Percentiles rank a stretch among this genome's conserved stretches.
These are phyloP conservation scores for Cephalotes varians DNA, from an alignment of 2,888 invertebrate genomes.

Conservation along the genomic window DNA sequence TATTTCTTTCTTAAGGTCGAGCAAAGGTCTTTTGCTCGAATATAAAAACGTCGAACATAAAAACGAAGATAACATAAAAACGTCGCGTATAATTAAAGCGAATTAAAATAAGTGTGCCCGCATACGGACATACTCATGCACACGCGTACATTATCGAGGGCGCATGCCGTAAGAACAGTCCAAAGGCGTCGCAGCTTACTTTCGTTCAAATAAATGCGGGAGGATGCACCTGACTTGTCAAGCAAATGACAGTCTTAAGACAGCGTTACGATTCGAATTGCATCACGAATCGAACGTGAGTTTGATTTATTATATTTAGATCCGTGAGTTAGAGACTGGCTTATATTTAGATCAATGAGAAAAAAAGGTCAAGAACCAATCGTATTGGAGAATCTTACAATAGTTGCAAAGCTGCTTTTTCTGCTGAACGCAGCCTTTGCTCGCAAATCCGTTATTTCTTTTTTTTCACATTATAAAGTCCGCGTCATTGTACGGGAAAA, in stretches of 20 bases:
- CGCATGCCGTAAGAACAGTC: neutral
- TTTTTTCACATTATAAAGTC: neutral
- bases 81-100: neutral
- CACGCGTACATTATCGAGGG: neutral
- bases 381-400: too few relatives aligned
- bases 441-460: conserved; percentile 33
- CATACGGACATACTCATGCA: neutral
- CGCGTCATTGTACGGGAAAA: neutral
- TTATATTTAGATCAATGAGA: too few relatives aligned
- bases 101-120: neutral
- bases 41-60: too few relatives aligned
- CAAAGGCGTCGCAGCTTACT: conserved; percentile 31
- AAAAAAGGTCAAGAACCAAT: too few relatives aligned
- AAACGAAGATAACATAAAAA: too few relatives aligned
- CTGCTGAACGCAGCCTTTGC: too few relatives aligned
- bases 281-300: conserved; percentile 16
- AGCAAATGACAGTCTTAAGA: conserved; percentile 57
- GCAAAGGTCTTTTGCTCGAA: conserved; percentile 2
- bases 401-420: too few relatives aligned
- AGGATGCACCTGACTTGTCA: conserved; percentile 66
- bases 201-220: conserved; percentile 52
- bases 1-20: neutral
- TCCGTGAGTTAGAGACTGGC: too few relatives aligned
- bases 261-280: conserved; percentile 34
- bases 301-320: too few relatives aligned